Conservation (phyloP, 2,113 vertebrate species). For the Opisthocomus hoazin region DNA sequence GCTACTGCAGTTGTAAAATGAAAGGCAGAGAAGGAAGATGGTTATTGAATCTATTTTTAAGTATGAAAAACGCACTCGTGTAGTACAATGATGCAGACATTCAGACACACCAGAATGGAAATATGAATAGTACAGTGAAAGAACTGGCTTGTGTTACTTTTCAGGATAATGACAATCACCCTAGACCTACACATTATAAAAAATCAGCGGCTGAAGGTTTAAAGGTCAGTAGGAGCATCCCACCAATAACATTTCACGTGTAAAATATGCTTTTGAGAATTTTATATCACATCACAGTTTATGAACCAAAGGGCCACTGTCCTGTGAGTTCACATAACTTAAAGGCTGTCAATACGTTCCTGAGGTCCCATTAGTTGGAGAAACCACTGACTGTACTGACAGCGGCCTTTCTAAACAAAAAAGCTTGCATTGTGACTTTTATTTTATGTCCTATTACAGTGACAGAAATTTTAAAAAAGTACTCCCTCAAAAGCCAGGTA, state of each 20-base stretch:
- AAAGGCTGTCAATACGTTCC: not conserved
- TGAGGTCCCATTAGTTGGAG: not conserved
- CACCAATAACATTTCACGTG: not conserved
- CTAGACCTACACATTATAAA: not conserved
- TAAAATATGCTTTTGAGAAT: not conserved
- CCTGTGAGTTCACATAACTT: not conserved
- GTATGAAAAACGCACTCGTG: not conserved
- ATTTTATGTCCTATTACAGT: not conserved
- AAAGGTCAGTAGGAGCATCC: not conserved
- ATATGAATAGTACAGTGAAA: not conserved
- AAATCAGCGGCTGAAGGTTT: not conserved
- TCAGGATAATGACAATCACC: not conserved
- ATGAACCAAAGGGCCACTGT: not conserved
- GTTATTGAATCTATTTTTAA: conserved; percentile 57
- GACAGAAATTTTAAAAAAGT: not conserved
- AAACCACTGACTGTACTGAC: not conserved
- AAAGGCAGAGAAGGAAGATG: conserved; percentile 45
- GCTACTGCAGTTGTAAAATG: conserved; percentile 40
- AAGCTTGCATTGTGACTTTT: not conserved
- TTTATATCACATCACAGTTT: not conserved
- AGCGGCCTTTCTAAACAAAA: not conserved
- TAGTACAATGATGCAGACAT: conserved; percentile 22
- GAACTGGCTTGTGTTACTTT: not conserved
- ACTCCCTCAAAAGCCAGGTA: not conserved
- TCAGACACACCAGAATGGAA: conserved; percentile 19